These are phyloP conservation scores for Eilema griseolum DNA, from an alignment of 2,888 invertebrate species.

Conservation along the genomic window DNA sequence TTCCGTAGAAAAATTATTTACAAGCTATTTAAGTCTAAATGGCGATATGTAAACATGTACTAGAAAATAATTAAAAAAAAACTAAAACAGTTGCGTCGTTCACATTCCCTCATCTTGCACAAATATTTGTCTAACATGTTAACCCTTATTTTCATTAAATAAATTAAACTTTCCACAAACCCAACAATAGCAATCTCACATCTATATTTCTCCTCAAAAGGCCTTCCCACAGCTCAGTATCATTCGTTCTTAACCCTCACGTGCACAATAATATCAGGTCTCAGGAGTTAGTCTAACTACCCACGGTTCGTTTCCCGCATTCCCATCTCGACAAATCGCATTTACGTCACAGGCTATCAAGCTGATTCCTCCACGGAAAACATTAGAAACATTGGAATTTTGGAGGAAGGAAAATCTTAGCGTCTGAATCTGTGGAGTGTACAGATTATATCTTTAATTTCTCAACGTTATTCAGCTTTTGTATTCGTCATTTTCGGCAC, in stretches of 20 bases:
- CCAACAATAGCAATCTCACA: neutral
- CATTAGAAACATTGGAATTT: conserved; percentile 40
- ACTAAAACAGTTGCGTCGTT: too few relatives aligned
- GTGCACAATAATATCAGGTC: conserved; percentile 37
- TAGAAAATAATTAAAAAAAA: too few relatives aligned
- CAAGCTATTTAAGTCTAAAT: too few relatives aligned
- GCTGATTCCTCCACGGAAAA: conserved; percentile 49
- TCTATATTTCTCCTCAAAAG: neutral
- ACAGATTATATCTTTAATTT: conserved; percentile 15
- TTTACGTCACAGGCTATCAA: conserved; percentile 59
- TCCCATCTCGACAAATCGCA: conserved; percentile 60
- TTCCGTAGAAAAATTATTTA: too few relatives aligned
- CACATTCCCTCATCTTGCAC: too few relatives aligned
- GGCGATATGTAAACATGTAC: too few relatives aligned
- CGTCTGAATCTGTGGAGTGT: neutral
- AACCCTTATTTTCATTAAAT: neutral
- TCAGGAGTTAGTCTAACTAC: conserved; percentile 36
- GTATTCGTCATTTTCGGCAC: too few relatives aligned
- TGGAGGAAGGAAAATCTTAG: conserved; percentile 16
- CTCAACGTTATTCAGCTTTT: neutral
- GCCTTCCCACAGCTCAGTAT: conserved; percentile 9
- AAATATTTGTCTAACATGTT: too few relatives aligned
- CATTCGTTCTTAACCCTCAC: conserved; percentile 23
- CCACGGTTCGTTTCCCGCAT: conserved; percentile 47
- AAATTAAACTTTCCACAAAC: neutral